Base-by-base conservation (phyloP, 2,113 vertebrate species). In the Sigmodon hispidus region DNA sequence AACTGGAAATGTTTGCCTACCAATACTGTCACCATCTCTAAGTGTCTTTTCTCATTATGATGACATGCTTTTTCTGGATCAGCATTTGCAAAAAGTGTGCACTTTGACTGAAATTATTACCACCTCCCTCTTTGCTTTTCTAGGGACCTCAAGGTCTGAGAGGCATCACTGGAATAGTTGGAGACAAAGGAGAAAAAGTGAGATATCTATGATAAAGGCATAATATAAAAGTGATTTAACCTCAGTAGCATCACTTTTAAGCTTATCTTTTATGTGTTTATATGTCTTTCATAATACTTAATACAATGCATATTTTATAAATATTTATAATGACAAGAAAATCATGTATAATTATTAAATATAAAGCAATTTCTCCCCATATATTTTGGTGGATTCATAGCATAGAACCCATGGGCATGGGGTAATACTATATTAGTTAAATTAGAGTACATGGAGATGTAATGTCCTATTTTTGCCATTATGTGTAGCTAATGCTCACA, bases 171-270 rank as follows among this genome's bases (percentile, higher is more conserved):
- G 99, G 99, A 61, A 98, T 99, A 98, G 97, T 98, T 97, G 99
- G 99, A 59, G 67, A 97, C 88, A 99, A 99, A 98, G 99, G 99
- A 87, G 99, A 99, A 94, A 98, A 98, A 98, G 99, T 99, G 98
- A 99, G 99, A 93, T 26, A 55, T 77, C 61, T 36, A 77, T 80
- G 67, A 40, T 57, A 31, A 87, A 65, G 4, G 24, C 26, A 86
- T n/a, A 9, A 65, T 63, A 43, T 63, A 83, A 61, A 52, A 43
- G 57, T 45, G 31, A 8, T 65, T 67, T 94, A 69, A 22, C n/a
- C 50, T 73, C 21, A 3, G 50, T 17, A 55, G 15, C 17, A 21
- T 63, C 40, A 12, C 29, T 17, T 90, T 90, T 93, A 76, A 50
- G 45, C 5, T 72, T 61, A 52, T 87, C 52, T 34, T 91, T 57